Base-by-base conservation (phyloP, 2,797 vertebrate genomes). In the Amniataba percoides region DNA sequence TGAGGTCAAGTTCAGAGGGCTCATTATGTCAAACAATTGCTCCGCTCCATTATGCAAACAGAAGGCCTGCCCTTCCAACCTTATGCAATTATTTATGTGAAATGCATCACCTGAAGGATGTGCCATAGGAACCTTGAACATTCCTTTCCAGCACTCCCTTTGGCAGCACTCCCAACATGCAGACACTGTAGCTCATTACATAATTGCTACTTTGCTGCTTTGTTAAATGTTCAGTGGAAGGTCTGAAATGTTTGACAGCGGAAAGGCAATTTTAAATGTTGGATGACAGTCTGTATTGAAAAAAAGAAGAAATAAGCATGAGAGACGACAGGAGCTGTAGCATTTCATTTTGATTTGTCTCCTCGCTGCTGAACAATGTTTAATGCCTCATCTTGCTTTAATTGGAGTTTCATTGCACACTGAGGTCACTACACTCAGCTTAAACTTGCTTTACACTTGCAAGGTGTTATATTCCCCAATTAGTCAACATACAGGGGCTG, bases 381-480 rank as follows among this genome's bases (percentile, higher is more conserved):
- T 74, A 83, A 71, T 5, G 34, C 53, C 68, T 82, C 55, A 53
- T 77, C 67, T 78, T 27, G 27, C 64, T 77, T 83, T 84, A 85
- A 87, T 88, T 84, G 77, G 60, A 0, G 31, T 77, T 82, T 78
- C 60, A 72, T 58, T 25, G 15, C 36, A 27, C 61, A 51, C 40
- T 52, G 16, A 80, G 86, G 71, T 89, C 71, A 70, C 12, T 2
- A 55, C 45, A 31, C 64, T 72, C 51, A 45, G 72, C 73, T 74
- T 71, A 68, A 82, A 88, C 73, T 74, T 74, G 60, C 76, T 81
- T 84, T 74, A 78, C 67, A 85, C 74, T 68, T 42, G 9, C 58
- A 55, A 82, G 76, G 78, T 89, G 80, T 74, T 81, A 65, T 23
- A 60, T 69, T 42, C 31, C 11, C 21, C 78, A 80, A 84, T 84